Evolutionary conservation across 2,113 vertebrate species (phyloP).

Genomic region (Corythornis vintsioides): DNA sequence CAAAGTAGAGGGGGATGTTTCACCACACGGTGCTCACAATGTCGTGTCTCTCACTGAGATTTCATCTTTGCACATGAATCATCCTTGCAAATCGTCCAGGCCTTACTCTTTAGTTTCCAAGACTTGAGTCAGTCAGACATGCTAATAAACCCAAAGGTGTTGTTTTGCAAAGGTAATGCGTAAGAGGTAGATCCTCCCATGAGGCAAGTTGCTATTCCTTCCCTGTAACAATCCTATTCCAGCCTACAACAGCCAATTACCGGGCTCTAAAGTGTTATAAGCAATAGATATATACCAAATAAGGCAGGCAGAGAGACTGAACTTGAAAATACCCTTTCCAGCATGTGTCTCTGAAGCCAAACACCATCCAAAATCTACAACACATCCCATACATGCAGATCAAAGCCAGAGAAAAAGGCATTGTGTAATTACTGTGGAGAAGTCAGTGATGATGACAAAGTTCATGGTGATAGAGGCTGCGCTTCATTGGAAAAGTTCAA

Average conservation of each 20-base stretch:
- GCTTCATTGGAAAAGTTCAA: background rate
- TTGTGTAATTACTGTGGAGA: background rate
- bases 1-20: background rate
- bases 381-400: accelerated
- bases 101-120: background rate
- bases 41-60: background rate
- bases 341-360: background rate
- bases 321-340: background rate
- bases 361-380: background rate
- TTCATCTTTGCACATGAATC: background rate
- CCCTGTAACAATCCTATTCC: background rate
- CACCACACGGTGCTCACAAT: background rate
- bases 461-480: background rate
- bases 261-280: background rate
- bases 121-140: background rate
- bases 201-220: background rate
- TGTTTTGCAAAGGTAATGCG: background rate
- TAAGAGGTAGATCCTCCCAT: background rate
- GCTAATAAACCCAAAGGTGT: background rate
- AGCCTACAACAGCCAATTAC: background rate
- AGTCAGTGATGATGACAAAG: background rate
- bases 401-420: background rate
- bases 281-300: background rate
- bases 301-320: background rate
- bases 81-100: background rate